Base-by-base conservation (phyloP, 1,140 invertebrate genomes). In the Eubasilissa regina region DNA sequence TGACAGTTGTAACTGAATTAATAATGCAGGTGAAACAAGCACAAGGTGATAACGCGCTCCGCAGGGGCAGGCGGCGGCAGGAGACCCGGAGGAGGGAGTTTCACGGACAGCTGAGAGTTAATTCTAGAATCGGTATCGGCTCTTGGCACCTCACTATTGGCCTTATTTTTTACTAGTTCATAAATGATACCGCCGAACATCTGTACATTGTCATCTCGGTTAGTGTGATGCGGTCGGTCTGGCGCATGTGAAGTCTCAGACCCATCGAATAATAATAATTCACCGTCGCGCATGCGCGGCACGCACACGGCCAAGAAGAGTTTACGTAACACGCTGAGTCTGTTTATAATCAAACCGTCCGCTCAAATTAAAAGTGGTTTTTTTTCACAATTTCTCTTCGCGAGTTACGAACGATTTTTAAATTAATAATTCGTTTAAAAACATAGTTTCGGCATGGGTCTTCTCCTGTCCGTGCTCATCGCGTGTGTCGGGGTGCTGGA, bases 401-500 rank as follows among this genome's bases (percentile, higher is more conserved):
- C n/a, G 48, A 51, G 9, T 51, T 51, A 1, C n/a, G n/a, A 51
- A 12, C 11, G 48, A 13, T 51, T 51, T 3, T 51, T 13, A 51
- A 51, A 51, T 13, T 15, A 8, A 51, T 51, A 51, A 51, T 51
- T 51, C 7, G 15, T 35, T 44, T 3, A 35, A 1, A 6, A 35
- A 6, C 25, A n/a, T 53, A 25, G 25, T 15, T 60, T 17, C 47
- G 85, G 84, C 66, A 94, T 94, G 93, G 93, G 93, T 83, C 85
- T 94, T 17, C 85, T 95, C 77, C 87, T 95, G 60, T 94, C 94
- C 11, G 87, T 94, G 83, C 85, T 95, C 25, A 90, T 95, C 78
- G 90, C 92, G n/a, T 94, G 93, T 84, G 91, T 93, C 19, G 93
- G 94, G 70, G 91, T 93, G 3, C 76, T 93, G 76, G 94, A 95